Percentiles rank a stretch among this genome's conserved stretches.
Evolutionary conservation across 2,797 vertebrate genomes (phyloP).

Genomic region (Cryptoblepharus egeriae): DNA sequence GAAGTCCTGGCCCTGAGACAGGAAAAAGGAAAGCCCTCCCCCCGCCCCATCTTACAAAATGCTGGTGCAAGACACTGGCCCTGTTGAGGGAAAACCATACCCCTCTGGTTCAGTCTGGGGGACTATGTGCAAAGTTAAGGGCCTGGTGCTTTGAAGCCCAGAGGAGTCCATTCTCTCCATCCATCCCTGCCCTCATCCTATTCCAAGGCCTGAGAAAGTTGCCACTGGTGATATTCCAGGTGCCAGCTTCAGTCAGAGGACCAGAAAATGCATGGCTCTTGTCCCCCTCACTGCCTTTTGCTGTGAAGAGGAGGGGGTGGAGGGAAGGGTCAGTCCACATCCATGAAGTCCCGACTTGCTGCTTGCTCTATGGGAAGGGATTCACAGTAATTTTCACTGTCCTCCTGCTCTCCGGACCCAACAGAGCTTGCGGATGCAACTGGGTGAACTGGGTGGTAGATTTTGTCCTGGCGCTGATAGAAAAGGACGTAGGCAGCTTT

Average conservation of each 20-base stretch:
- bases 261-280: background rate
- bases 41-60: conserved; percentile 12
- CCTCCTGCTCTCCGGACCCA: background rate
- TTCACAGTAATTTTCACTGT: conserved; percentile 37
- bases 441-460: conserved; percentile 69
- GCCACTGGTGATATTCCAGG: background rate
- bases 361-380: conserved; percentile 43
- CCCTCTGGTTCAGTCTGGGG: background rate
- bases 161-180: background rate
- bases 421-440: conserved; percentile 44
- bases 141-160: background rate
- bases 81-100: background rate
- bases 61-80: conserved; percentile 25
- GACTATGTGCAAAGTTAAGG: conserved; percentile 5
- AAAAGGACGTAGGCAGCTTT: conserved; percentile 90
- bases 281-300: background rate
- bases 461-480: conserved; percentile 89
- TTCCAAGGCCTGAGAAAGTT: conserved; percentile 14
- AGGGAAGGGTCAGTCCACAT: conserved; percentile 30
- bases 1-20: conserved; percentile 9
- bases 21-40: background rate
- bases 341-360: conserved; percentile 33
- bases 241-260: conserved; percentile 18
- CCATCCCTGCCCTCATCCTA: conserved; percentile 9
- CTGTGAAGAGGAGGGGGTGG: background rate